These are phyloP conservation scores for Zosterops lateralis DNA, from an alignment of 2,113 vertebrate genomes.

Conservation along the genomic window DNA sequence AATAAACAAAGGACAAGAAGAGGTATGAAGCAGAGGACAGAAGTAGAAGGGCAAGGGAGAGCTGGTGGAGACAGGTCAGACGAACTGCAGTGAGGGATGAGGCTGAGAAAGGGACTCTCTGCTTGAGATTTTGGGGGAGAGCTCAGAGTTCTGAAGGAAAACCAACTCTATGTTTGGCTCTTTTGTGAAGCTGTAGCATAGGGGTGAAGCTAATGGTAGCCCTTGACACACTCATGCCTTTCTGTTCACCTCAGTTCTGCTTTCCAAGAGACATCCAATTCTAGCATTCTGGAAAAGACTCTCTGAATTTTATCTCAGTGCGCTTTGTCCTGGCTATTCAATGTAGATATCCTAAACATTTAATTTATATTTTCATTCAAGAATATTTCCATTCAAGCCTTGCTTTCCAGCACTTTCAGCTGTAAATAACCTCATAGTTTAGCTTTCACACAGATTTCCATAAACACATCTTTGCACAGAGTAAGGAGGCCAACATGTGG, in stretches of 20 bases:
- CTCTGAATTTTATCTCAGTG: neutral
- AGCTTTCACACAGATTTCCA: neutral
- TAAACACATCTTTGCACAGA: neutral
- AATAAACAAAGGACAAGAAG: neutral
- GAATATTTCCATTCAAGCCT: neutral
- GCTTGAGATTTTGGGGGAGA: neutral
- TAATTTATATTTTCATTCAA: neutral
- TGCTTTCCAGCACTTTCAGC: neutral
- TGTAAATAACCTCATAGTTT: neutral
- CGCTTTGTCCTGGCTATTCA: neutral
- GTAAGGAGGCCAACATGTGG: neutral
- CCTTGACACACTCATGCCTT: neutral
- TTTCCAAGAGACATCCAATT: neutral
- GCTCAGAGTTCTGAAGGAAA: neutral
- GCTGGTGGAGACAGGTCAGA: neutral
- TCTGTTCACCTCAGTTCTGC: neutral
- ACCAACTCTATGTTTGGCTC: neutral
- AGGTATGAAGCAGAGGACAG: neutral
- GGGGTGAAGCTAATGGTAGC: neutral
- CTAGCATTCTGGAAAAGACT: neutral
- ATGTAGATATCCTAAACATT: neutral
- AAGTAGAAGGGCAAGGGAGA: neutral
- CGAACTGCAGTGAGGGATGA: neutral
- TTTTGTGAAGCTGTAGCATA: neutral
- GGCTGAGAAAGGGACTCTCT: neutral